Base-by-base conservation (phyloP, 2,888 invertebrate species). In the Diploptera punctata region DNA sequence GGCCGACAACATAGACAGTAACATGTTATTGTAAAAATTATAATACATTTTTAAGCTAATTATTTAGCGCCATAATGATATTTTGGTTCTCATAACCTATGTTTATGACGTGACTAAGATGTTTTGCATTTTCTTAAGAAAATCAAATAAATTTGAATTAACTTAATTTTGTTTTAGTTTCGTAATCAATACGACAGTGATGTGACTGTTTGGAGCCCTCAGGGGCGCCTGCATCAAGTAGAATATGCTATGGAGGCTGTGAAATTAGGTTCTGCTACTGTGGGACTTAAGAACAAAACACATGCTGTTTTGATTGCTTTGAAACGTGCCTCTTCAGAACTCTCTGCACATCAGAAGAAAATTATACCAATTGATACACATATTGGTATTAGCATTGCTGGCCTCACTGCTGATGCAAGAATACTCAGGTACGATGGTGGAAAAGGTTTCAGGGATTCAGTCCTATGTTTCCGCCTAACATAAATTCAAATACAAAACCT, bases 171-270 rank as follows among this genome's bases (percentile, higher is more conserved):
- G 73, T 73, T 33, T 77, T 79, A 87, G 99, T 99, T 99, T 84
- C 92, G 99, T 69, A 99, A 99, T 85, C 99, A 99, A 84, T 99
- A 99, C 83, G 99, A 99, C 85, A 98, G 97, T 83, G 99, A 99
- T 85, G 99, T 99, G 74, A 99, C 99, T 18, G 98, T 99, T 75
- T 99, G 99, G 99, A 99, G 98, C 84, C 99, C 99, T 0, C 99
- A 99, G 80, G 96, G 96, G 1, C 91, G 96, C 43, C 87, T 96
- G 44, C 95, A 95, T 82, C 96, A 96, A 83, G 97, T 99, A 62
- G 99, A 99, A 83, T 99, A 99, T 86, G 99, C 99, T 0, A 98
- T 99, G 96, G 99, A 99, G 84, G 99, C 99, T 0, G 99, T 99
- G 0, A 99, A 99, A 82, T 90, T 98, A 73, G 98, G 98, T 2